Conservation (phyloP, 53 echinoderm and acorn worm genomes). For the Zoroaster sp. region DNA sequence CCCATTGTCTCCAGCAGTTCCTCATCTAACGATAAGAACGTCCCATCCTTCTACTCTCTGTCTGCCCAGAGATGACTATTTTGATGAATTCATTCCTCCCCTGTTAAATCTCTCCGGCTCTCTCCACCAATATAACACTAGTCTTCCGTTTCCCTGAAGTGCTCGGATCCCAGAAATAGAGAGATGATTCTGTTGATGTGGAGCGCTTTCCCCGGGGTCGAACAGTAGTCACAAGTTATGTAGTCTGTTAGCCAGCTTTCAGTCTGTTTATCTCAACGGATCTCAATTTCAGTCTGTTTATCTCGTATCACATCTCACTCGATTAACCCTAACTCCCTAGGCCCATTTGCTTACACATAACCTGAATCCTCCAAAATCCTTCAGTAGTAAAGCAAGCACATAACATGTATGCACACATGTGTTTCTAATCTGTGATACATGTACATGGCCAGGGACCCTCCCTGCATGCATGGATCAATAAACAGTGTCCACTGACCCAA, state of each 20-base stretch:
- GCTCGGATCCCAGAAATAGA: background rate
- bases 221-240: background rate
- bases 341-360: too few relatives aligned
- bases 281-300: too few relatives aligned
- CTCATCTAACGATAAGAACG: background rate
- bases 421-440: too few relatives aligned
- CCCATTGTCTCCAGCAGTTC: background rate
- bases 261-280: too few relatives aligned
- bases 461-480: too few relatives aligned
- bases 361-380: too few relatives aligned
- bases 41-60: background rate
- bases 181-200: background rate
- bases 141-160: background rate
- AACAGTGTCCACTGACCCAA: too few relatives aligned
- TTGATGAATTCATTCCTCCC: background rate
- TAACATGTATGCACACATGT: too few relatives aligned
- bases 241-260: background rate
- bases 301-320: too few relatives aligned
- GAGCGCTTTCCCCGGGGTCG: background rate
- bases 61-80: background rate
- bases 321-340: too few relatives aligned
- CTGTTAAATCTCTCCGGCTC: background rate
- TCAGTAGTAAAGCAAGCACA: too few relatives aligned
- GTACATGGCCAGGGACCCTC: too few relatives aligned
- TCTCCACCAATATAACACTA: background rate